Conservation (phyloP, 2,888 invertebrate species). For the Phragmatobia fuliginosa region DNA sequence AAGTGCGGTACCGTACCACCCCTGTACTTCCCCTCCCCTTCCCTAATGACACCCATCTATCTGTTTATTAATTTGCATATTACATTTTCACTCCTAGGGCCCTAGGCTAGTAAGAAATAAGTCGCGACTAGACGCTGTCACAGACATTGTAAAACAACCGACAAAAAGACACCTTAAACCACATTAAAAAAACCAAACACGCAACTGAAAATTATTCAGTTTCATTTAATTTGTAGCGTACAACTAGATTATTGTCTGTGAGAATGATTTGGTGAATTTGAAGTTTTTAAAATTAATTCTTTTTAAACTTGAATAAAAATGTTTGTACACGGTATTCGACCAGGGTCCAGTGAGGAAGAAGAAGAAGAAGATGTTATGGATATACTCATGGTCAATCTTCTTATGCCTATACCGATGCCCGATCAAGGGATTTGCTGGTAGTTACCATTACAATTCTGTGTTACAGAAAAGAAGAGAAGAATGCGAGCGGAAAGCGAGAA, state of each 20-base stretch:
- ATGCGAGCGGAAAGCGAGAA: conserved; percentile 95
- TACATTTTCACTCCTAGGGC: conserved; percentile 66
- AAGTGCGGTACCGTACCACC: conserved; percentile 75
- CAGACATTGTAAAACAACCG: conserved; percentile 23
- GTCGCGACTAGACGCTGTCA: conserved; percentile 54
- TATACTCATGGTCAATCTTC: conserved; percentile 73
- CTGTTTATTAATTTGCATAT: conserved; percentile 80
- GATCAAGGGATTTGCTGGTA: not conserved
- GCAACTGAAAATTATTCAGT: conserved; percentile 26
- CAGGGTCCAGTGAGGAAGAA: conserved; percentile 86
- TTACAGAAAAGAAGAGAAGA: conserved; percentile 91
- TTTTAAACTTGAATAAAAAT: conserved; percentile 59
- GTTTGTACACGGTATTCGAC: conserved; percentile 86
- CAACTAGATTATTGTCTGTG: conserved; percentile 3
- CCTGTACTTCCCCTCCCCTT: conserved; percentile 54
- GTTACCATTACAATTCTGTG: conserved; percentile 10
- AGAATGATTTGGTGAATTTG: not conserved
- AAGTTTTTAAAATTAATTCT: not conserved
- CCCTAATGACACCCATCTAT: conserved; percentile 76
- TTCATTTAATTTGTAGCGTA: conserved; percentile 11
- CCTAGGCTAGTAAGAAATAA: conserved; percentile 59
- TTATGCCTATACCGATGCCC: conserved; percentile 12
- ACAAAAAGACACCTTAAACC: conserved; percentile 25
- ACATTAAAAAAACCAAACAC: conserved; percentile 20
- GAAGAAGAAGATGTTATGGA: conserved; percentile 87